phyloP scores from a whole-genome alignment of 2,113 vertebrate genomes.

The Chauna torquata region DNA sequence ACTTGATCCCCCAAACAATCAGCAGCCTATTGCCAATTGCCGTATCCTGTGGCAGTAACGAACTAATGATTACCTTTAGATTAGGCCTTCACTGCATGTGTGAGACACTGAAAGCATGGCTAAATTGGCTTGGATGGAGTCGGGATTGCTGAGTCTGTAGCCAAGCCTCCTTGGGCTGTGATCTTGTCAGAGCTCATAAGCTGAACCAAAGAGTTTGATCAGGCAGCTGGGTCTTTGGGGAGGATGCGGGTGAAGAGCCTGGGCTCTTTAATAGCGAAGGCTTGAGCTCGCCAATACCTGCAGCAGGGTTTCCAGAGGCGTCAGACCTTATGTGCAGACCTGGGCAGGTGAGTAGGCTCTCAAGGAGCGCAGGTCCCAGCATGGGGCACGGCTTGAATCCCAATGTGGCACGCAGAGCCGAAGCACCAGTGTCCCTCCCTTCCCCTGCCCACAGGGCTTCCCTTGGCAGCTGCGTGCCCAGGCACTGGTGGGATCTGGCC shows the following conservation, averaged over 20 bases:
- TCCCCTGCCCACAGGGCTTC: background rate
- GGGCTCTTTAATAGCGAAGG: background rate
- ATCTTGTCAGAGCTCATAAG: constrained; percentile 65
- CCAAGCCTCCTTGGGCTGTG: constrained; percentile 57
- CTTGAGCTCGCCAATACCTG: accelerated
- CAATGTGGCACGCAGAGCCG: background rate
- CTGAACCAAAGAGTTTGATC: constrained; percentile 45
- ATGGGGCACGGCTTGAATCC: background rate
- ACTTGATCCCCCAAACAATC: constrained; percentile 8
- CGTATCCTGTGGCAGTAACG: background rate
- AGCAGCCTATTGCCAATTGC: constrained; percentile 14
- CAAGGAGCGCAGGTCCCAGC: background rate
- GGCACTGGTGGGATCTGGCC: background rate
- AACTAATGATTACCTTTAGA: constrained; percentile 61
- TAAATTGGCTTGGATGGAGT: constrained; percentile 55
- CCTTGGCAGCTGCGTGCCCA: background rate
- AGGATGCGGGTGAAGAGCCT: background rate
- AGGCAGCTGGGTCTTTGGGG: background rate
- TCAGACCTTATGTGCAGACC: background rate
- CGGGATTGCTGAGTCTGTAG: constrained; percentile 65
- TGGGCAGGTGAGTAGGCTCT: background rate
- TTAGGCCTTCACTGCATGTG: background rate
- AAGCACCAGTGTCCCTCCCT: accelerated
- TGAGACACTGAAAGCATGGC: background rate
- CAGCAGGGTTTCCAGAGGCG: background rate